Conservation (phyloP, 2,113 vertebrate genomes). For the Trichomycterus rosablanca region DNA sequence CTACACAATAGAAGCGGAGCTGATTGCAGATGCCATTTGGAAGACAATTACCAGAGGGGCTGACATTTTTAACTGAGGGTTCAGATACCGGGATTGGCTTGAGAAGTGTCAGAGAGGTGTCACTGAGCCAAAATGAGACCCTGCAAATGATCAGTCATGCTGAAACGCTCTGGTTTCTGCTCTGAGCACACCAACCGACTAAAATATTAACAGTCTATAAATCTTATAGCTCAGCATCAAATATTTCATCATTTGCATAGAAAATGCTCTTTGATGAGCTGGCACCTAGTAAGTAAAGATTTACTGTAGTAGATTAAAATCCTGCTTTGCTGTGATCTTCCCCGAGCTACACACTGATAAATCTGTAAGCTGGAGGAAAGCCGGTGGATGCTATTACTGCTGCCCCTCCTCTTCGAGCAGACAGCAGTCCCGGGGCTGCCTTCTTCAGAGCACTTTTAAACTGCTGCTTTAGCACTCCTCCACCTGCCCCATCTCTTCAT, state of each 20-base stretch:
- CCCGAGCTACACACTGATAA: background rate
- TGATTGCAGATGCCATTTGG: slow-evolving; percentile 50
- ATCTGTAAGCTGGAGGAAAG: slow-evolving; percentile 11
- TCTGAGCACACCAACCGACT: background rate
- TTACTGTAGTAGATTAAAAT: background rate
- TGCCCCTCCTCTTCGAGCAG: slow-evolving; percentile 13
- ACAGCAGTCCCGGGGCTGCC: slow-evolving; percentile 35
- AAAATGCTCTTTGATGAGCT: too few relatives aligned
- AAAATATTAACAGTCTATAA: background rate
- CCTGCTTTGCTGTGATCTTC: slow-evolving; percentile 3
- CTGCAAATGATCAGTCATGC: slow-evolving; percentile 4
- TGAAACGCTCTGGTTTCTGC: slow-evolving; percentile 1
- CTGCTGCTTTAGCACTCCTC: slow-evolving; percentile 38
- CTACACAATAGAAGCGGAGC: slow-evolving; percentile 33
- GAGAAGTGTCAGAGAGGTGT: slow-evolving; percentile 23
- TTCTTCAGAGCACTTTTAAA: slow-evolving; percentile 38
- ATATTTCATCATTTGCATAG: too few relatives aligned
- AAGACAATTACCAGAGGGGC: slow-evolving; percentile 42
- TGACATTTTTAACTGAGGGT: slow-evolving; percentile 35
- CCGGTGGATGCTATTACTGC: slow-evolving; percentile 4
- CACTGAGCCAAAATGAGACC: slow-evolving; percentile 14
- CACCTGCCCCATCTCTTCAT: slow-evolving; percentile 12
- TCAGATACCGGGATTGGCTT: slow-evolving; percentile 25
- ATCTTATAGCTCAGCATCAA: background rate
- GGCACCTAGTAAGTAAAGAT: too few relatives aligned